Evolutionary conservation across 2,113 vertebrate species (phyloP), one percentile per base, ranked within the genome.

Genomic region (Nothoprocta pentlandii): DNA sequence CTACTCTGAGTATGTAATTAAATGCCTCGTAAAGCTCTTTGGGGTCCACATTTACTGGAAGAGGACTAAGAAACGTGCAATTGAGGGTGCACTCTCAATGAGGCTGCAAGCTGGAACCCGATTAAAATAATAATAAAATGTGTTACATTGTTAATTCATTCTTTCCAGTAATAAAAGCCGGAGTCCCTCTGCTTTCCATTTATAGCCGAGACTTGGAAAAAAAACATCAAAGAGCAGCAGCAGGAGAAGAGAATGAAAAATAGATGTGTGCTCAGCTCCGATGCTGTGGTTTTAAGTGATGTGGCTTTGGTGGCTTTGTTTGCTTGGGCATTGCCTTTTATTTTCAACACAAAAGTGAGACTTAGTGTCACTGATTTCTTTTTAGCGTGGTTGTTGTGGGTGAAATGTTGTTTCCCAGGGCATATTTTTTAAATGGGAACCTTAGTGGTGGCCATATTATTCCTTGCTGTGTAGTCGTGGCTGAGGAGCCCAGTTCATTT

Each of bases 1-100:
- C 36, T 61, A 15, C 80, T 80, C 51, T 26, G 83, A 68, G 61
- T 54, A 5, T 93, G 58, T 96, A 96, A 97, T 97, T 96, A 97
- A 96, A 89, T 67, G 26, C 66, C 85, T 91, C 79, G 46, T 41
- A 88, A 87, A 92, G 34, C 67, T 93, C 64, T 82, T 94, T 64
- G 77, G 87, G 89, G 75, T 93, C 87, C 56, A 59, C 32, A 6
- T 92, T 94, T 94, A 61, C 49, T 80, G 69, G 61, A 59, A 59
- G 61, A 93, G 73, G 44, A 34, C 22, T 17, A 32, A 69, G 86
- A 89, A 26, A 42, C 58, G 59, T 85, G 69, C 90, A 83, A 69
- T 76, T 77, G 30, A 87, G 88, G 56, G 44, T 70, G 47, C 77
- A 46, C 20, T 70, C 56, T 71, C 9, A 42, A 41, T 80, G 78